phyloP scores from a whole-genome alignment of 2,888 invertebrate species.

The Protonemura montana region DNA sequence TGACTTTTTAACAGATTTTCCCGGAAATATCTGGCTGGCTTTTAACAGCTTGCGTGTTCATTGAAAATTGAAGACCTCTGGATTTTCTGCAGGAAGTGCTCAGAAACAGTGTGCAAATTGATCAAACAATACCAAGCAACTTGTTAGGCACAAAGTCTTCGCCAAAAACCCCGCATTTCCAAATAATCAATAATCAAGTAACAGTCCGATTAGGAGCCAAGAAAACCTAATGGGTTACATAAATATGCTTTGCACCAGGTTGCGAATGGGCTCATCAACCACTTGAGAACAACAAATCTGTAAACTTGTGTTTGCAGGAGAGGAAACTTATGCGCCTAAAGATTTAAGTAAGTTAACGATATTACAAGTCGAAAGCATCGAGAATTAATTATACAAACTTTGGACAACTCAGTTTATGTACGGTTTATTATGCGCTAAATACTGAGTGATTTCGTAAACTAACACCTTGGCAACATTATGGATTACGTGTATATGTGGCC shows the following conservation, averaged over 20 bases:
- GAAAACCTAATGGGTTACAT: not conserved
- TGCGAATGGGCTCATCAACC: not conserved
- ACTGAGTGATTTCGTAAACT: slow-evolving; percentile 7
- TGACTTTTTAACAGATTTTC: no score
- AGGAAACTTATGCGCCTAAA: not conserved
- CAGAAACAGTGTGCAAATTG: no score
- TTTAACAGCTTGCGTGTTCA: no score
- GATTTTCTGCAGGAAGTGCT: no score
- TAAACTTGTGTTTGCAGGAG: not conserved
- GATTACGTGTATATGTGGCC: not conserved
- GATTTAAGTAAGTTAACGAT: not conserved
- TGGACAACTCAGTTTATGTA: not conserved
- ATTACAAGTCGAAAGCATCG: not conserved
- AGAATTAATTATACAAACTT: not conserved
- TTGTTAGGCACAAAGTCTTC: no score
- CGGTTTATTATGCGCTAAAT: not conserved
- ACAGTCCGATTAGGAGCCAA: not conserved
- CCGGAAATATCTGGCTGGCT: no score
- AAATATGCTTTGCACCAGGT: not conserved
- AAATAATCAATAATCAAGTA: no score
- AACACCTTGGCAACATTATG: not conserved
- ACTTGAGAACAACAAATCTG: not conserved
- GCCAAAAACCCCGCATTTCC: no score
- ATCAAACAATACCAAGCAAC: no score
- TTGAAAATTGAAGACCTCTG: no score